A percentile compares a stretch with the other conserved stretches of the same genome.
Conservation (phyloP, 35 echinoderm and acorn worm genomes). For the Anneissia japonica region DNA sequence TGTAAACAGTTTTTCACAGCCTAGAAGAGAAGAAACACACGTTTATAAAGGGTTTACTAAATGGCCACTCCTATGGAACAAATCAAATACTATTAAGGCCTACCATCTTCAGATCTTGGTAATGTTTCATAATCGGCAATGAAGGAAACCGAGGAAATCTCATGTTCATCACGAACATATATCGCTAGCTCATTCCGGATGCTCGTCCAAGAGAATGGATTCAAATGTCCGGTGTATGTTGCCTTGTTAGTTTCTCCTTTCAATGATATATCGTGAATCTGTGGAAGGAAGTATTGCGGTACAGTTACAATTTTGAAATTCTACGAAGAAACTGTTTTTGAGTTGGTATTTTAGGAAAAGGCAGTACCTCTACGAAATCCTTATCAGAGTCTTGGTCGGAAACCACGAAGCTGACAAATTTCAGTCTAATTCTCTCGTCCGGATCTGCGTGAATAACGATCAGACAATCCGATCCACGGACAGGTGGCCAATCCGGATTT, state of each 20-base stretch:
- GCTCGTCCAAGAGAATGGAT: background rate
- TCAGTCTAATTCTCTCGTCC: background rate
- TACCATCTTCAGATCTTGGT: background rate
- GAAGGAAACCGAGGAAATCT: background rate
- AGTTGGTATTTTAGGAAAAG: no score
- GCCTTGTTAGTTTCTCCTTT: background rate
- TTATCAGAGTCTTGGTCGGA: background rate
- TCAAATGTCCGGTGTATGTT: background rate
- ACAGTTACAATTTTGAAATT: background rate
- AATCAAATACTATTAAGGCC: background rate
- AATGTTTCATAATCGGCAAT: background rate
- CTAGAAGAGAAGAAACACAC: background rate
- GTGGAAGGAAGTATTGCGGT: background rate
- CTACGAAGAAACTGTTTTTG: background rate
- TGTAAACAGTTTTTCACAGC: background rate
- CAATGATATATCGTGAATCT: background rate
- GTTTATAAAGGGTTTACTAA: no score
- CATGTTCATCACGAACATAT: background rate
- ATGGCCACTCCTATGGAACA: no score
- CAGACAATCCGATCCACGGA: background rate
- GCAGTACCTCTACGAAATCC: background rate
- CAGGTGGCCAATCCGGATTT: background rate
- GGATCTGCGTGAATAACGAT: constrained; percentile 1
- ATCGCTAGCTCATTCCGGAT: constrained; percentile 2
- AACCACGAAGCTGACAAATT: background rate